Evolutionary conservation across 2,113 vertebrate genomes (phyloP).

Genomic region (Isurus oxyrinchus): DNA sequence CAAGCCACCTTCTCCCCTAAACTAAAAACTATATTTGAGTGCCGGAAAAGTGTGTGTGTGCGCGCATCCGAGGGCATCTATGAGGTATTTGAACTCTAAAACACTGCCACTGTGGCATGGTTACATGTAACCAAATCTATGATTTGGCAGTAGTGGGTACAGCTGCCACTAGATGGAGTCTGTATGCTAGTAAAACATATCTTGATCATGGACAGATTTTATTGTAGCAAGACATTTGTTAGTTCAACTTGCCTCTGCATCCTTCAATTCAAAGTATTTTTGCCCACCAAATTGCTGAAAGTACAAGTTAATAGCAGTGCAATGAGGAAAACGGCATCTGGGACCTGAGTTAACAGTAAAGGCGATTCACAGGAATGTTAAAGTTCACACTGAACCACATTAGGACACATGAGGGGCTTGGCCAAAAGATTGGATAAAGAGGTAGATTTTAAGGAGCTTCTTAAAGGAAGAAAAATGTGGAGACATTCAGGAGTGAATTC

Average conservation of each 20-base stretch:
- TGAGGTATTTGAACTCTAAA: neutral
- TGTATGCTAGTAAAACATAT: neutral
- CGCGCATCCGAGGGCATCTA: neutral
- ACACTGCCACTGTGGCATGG: neutral
- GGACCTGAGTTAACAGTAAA: no score
- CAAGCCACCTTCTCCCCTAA: no score
- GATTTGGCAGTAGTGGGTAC: neutral
- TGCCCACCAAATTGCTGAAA: no score
- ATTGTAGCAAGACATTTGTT: neutral
- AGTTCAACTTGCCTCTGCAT: neutral
- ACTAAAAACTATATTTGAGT: neutral
- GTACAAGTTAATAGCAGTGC: no score
- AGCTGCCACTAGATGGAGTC: neutral
- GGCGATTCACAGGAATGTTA: no score
- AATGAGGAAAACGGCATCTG: no score
- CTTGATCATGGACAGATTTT: neutral
- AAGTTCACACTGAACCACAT: no score
- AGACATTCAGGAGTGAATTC: no score
- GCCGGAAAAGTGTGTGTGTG: neutral
- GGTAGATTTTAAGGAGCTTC: no score
- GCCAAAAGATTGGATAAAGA: no score
- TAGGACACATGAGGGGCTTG: no score
- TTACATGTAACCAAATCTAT: neutral
- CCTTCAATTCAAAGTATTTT: neutral
- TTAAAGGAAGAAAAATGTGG: no score